Conservation (phyloP, 2,888 invertebrate species). For the Maniola hyperantus region DNA sequence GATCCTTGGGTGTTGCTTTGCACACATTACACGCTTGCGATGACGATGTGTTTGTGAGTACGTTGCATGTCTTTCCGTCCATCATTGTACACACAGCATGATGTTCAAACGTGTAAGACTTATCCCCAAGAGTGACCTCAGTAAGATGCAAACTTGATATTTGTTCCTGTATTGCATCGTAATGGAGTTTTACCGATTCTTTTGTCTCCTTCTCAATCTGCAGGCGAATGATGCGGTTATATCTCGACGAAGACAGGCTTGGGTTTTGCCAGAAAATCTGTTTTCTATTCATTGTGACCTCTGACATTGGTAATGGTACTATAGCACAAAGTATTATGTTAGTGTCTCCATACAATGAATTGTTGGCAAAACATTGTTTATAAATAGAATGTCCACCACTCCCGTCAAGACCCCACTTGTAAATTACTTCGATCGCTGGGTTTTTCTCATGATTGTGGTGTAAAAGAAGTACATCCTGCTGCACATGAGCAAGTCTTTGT, state of each 20-base stretch:
- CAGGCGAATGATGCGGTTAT: conserved; percentile 23
- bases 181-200: conserved; percentile 22
- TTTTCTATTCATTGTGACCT: conserved; percentile 20
- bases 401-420: conserved; percentile 1
- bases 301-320: not conserved
- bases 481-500: conserved; percentile 25
- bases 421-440: not conserved
- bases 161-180: conserved; percentile 22
- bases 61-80: conserved; percentile 22
- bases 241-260: conserved; percentile 22
- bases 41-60: conserved; percentile 32
- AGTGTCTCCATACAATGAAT: conserved; percentile 25
- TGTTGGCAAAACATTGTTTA: conserved; percentile 25
- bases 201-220: conserved; percentile 28
- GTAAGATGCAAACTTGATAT: conserved; percentile 18
- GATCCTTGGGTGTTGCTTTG: conserved; percentile 35
- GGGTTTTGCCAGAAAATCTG: conserved; percentile 13
- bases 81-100: conserved; percentile 18
- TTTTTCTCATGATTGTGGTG: conserved; percentile 7
- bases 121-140: conserved; percentile 23
- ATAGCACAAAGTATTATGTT: conserved; percentile 25
- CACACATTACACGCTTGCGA: conserved; percentile 37
- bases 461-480: conserved; percentile 22
- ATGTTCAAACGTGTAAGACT: conserved; percentile 27
- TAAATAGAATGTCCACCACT: not conserved